Percentiles rank a stretch among this genome's conserved stretches.
phyloP scores from a whole-genome alignment of 2,888 invertebrate genomes.

The Eupsilia transversa region DNA sequence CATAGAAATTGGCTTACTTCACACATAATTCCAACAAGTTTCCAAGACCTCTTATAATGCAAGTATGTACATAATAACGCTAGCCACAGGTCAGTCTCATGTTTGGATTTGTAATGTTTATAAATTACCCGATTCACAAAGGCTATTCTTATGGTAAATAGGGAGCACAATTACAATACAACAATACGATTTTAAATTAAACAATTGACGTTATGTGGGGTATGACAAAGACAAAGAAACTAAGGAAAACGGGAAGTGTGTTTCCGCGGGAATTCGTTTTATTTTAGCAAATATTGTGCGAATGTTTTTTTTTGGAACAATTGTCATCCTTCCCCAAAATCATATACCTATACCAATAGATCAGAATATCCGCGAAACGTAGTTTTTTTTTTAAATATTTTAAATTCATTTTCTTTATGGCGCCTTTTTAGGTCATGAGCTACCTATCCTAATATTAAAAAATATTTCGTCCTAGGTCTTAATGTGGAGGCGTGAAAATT shows the following conservation, averaged over 20 bases:
- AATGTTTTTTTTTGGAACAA: not conserved
- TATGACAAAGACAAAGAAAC: slow-evolving; percentile 57
- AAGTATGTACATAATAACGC: slow-evolving; percentile 54
- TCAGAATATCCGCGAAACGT: too few relatives aligned
- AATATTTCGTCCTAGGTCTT: too few relatives aligned
- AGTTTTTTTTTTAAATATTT: too few relatives aligned
- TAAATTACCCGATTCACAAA: slow-evolving; percentile 67
- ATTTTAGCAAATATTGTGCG: slow-evolving; percentile 14
- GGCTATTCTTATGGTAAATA: slow-evolving; percentile 67
- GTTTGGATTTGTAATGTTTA: slow-evolving; percentile 67
- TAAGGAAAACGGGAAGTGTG: slow-evolving; percentile 37
- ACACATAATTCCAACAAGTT: slow-evolving; percentile 60
- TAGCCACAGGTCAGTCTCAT: slow-evolving; percentile 61
- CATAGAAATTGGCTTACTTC: slow-evolving; percentile 65
- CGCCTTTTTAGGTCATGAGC: too few relatives aligned
- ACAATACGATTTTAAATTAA: slow-evolving; percentile 69
- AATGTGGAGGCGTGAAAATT: too few relatives aligned
- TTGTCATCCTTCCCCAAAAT: not conserved
- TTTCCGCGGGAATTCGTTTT: slow-evolving; percentile 32
- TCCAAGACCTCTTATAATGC: slow-evolving; percentile 62
- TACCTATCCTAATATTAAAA: too few relatives aligned
- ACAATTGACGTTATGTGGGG: slow-evolving; percentile 62
- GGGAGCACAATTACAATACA: slow-evolving; percentile 63
- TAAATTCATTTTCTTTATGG: too few relatives aligned
- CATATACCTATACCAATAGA: too few relatives aligned